Evolutionary conservation across 2,797 vertebrate species (phyloP).

Genomic region (Miichthys miiuy): DNA sequence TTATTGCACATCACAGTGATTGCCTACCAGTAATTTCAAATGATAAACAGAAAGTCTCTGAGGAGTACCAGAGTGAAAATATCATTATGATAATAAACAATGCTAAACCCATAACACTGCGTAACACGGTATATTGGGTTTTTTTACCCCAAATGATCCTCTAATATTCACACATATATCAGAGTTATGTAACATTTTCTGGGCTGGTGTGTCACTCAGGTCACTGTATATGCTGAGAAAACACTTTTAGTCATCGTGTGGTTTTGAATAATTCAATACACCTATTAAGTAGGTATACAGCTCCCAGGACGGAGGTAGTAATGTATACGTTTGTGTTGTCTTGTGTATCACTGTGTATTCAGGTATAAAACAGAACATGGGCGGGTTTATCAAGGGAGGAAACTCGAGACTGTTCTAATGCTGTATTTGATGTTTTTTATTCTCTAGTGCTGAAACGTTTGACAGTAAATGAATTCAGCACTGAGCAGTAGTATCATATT

Average conservation of each 20-base stretch:
- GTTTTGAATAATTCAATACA: slow-evolving; percentile 47
- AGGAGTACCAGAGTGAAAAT: neutral
- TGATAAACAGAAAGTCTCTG: neutral
- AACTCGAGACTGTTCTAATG: slow-evolving; percentile 21
- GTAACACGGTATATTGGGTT: slow-evolving; percentile 12
- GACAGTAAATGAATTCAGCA: neutral
- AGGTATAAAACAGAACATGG: slow-evolving; percentile 32
- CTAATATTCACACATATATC: neutral
- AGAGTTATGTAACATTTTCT: slow-evolving; percentile 15
- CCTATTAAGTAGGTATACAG: slow-evolving; percentile 26
- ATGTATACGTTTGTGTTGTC: slow-evolving; percentile 47
- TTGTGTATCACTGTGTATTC: slow-evolving; percentile 33
- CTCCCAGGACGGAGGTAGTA: slow-evolving; percentile 36
- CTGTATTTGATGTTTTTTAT: neutral
- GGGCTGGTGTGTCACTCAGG: slow-evolving; percentile 8
- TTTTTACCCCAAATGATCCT: slow-evolving; percentile 1
- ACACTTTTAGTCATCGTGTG: slow-evolving; percentile 12
- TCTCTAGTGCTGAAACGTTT: neutral
- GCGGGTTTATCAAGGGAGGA: slow-evolving; percentile 35
- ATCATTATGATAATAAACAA: neutral
- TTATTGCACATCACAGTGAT: neutral
- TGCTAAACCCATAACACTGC: neutral
- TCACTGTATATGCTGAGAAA: slow-evolving; percentile 65
- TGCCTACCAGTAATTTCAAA: neutral
- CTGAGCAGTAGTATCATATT: neutral